A percentile compares a stretch with the other conserved stretches of the same genome.
These are phyloP conservation scores for Harlomillsia oculata DNA, from an alignment of 1,140 invertebrate genomes.

Conservation along the genomic window DNA sequence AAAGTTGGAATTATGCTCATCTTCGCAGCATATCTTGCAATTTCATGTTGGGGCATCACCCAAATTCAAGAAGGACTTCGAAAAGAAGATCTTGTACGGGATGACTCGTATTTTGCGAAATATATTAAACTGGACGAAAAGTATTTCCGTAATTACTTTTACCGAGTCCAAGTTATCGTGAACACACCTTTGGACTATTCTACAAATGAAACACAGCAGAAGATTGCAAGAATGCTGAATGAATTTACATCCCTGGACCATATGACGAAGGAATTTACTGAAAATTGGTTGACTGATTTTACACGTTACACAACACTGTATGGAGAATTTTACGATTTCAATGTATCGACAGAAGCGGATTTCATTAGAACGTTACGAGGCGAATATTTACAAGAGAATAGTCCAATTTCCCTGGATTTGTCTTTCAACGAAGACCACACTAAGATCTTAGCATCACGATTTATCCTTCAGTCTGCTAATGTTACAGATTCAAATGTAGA, in stretches of 20 bases:
- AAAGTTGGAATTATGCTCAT: slow-evolving; percentile 51
- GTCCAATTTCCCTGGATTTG: slow-evolving; percentile 69
- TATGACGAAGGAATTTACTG: slow-evolving; percentile 49
- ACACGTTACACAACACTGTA: slow-evolving; percentile 69
- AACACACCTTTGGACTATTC: slow-evolving; percentile 6
- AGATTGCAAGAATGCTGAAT: not conserved
- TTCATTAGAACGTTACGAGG: slow-evolving; percentile 68
- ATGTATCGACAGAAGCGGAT: slow-evolving; percentile 58
- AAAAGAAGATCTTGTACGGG: slow-evolving; percentile 67
- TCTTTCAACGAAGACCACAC: slow-evolving; percentile 65
- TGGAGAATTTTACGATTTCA: slow-evolving; percentile 55
- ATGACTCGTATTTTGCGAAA: slow-evolving; percentile 77
- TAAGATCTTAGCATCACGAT: slow-evolving; percentile 69
- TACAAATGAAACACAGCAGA: slow-evolving; percentile 3
- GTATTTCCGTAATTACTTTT: slow-evolving; percentile 82
- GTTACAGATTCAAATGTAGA: slow-evolving; percentile 76
- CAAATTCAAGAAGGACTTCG: slow-evolving; percentile 81
- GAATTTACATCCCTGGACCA: not conserved
- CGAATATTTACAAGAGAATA: slow-evolving; percentile 63
- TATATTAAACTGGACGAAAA: slow-evolving; percentile 81
- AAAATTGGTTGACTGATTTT: slow-evolving; percentile 60
- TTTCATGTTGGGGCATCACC: slow-evolving; percentile 76
- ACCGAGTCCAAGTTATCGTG: slow-evolving; percentile 75
- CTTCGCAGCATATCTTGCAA: slow-evolving; percentile 68
- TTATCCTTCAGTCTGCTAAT: slow-evolving; percentile 81